A percentile compares a stretch with the other conserved stretches of the same genome.
phyloP scores from a whole-genome alignment of 1,140 invertebrate genomes.

The Apis cerana region DNA sequence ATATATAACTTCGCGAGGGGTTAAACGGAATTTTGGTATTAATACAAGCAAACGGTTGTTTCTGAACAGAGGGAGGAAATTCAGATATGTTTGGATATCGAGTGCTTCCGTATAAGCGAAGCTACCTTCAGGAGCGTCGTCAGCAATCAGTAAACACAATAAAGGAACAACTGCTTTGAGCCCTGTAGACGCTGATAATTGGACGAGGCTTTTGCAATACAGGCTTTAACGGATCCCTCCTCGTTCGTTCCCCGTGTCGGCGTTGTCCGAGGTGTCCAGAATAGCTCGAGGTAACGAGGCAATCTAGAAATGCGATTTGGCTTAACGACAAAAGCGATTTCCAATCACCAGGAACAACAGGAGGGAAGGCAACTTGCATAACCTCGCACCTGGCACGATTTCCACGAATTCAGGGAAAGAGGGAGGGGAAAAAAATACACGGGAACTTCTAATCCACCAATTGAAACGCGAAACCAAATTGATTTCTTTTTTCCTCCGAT shows the following conservation, averaged over 20 bases:
- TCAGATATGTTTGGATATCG: constrained; percentile 28
- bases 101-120: constrained; percentile 19
- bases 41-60: constrained; percentile 4
- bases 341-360: constrained; percentile 65
- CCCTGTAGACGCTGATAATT: constrained; percentile 65
- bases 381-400: constrained; percentile 38
- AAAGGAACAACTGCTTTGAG: constrained; percentile 60
- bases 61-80: constrained; percentile 18
- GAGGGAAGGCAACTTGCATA: constrained; percentile 39
- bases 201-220: constrained; percentile 59
- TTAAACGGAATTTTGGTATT: constrained; percentile 25
- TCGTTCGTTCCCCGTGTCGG: constrained; percentile 9
- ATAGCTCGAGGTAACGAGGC: constrained; percentile 64
- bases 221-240: constrained; percentile 53
- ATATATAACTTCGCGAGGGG: neutral
- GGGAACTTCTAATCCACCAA: constrained; percentile 27
- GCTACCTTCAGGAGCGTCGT: constrained; percentile 30
- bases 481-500: neutral
- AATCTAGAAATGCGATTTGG: constrained; percentile 68
- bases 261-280: constrained; percentile 59
- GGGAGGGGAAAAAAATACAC: neutral
- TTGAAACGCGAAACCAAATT: constrained; percentile 22
- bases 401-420: neutral
- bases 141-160: constrained; percentile 55
- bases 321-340: constrained; percentile 68